Evolutionary conservation across 2,113 vertebrate genomes (phyloP).

Genomic region (Nyctereutes procyonoides): DNA sequence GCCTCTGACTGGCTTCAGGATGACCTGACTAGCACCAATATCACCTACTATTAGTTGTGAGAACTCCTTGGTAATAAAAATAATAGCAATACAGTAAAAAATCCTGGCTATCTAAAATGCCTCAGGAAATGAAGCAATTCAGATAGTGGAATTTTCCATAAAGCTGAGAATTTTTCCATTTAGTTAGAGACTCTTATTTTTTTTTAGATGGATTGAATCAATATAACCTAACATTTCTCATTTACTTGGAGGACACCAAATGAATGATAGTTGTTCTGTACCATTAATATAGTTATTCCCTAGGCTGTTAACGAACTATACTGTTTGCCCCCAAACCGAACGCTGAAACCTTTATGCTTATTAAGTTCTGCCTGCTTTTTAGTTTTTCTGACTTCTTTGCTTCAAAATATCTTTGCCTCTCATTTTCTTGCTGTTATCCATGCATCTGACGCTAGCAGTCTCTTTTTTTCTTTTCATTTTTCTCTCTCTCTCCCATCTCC

Average conservation of each 20-base stretch:
- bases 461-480: not conserved
- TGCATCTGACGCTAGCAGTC: not conserved
- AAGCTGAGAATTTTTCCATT: slow-evolving; percentile 74
- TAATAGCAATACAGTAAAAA: slow-evolving; percentile 32
- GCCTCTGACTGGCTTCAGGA: not conserved
- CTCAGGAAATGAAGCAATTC: slow-evolving; percentile 48
- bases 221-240: slow-evolving; percentile 37
- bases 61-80: slow-evolving; percentile 24
- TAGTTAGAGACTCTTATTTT: slow-evolving; percentile 16
- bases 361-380: not conserved
- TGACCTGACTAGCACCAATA: not conserved
- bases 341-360: not conserved
- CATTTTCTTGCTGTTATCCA: not conserved
- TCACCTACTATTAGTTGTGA: not conserved
- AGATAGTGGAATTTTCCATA: slow-evolving; percentile 76
- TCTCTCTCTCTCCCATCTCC: not conserved
- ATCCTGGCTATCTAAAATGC: slow-evolving; percentile 19
- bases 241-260: slow-evolving; percentile 55
- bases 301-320: not conserved
- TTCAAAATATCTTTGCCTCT: not conserved
- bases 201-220: slow-evolving; percentile 50
- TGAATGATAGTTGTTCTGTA: not conserved
- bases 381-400: not conserved
- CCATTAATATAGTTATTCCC: not conserved
- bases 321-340: not conserved